Evolutionary conservation across 2,797 vertebrate species (phyloP), one percentile per base, ranked within the genome.

Genomic region (Gymnothorax reevesii): DNA sequence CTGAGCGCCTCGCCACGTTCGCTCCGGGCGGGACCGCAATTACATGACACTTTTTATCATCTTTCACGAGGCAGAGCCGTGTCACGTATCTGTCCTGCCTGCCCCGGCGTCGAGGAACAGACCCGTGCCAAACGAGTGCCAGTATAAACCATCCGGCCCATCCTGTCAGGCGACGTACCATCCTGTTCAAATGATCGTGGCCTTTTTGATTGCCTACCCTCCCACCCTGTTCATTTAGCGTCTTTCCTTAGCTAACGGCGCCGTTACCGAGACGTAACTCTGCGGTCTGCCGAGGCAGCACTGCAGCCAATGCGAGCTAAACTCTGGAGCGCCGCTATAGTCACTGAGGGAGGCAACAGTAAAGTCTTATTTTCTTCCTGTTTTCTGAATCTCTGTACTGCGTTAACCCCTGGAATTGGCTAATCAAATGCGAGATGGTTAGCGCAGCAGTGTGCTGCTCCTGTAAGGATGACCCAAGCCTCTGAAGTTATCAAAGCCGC

Each of bases 331-430:
- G 54, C 42, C 13, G 75, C 17, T 64, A 57, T 83, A 85, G 82
- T 85, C 88, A 80, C 83, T 57, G n/a, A 85, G 88, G 87, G 59
- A 88, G 82, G 79, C 87, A 88, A 89, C 91, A 87, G 88, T 92
- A 90, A 91, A 92, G 89, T 91, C 20, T n/a, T 42, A 1, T 77
- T 75, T 52, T 52, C 69, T 4, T 33, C 12, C 92, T 88, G 89
- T 91, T 87, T 89, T 89, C 90, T 90, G 89, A 89, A 89, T 92
- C 88, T 93, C 91, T 69, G 84, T 87, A 86, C 87, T 83, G 92
- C 93, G 92, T 91, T 90, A 90, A 93, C 92, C 90, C 90, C 92
- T 91, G 93, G 88, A 90, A 92, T 92, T 93, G 92, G 64, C 66
- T 86, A 86, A 88, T 77, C 66, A 85, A 85, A 88, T 82, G 86